Conservation (phyloP, 2,797 vertebrate species). For the Meda fulgida region DNA sequence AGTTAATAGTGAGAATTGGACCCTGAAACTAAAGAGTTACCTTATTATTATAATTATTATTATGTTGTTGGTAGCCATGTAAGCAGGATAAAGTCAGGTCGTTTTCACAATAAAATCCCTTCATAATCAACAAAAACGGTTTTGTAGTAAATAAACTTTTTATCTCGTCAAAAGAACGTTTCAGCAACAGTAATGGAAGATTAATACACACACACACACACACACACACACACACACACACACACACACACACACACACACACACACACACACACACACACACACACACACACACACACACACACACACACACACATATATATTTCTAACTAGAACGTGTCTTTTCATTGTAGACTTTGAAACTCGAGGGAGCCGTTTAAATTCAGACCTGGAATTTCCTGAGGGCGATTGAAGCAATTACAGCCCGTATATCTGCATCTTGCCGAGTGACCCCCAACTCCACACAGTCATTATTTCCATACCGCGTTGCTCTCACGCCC, state of each 20-base stretch:
- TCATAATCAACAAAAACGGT: neutral
- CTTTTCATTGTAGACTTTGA: neutral
- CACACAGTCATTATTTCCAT: slow-evolving; percentile 48
- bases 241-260: no score
- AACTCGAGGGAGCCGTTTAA: neutral
- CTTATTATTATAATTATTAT: neutral
- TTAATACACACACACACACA: neutral
- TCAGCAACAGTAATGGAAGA: neutral
- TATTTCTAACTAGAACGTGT: neutral
- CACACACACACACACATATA: no score
- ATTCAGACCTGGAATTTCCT: slow-evolving; percentile 5
- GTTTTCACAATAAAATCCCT: neutral
- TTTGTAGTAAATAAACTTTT: neutral
- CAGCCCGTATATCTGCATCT: slow-evolving; percentile 12
- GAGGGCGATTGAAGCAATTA: neutral
- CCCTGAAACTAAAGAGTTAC: no score
- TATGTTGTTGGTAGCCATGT: no score
- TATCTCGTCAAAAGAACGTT: neutral
- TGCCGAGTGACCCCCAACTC: slow-evolving; percentile 32
- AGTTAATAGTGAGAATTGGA: no score
- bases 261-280: no score
- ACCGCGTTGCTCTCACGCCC: slow-evolving; percentile 53
- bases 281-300: no score
- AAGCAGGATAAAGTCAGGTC: neutral
- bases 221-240: no score